Conservation (phyloP, 1,140 invertebrate species). For the Drosophila subobscura region DNA sequence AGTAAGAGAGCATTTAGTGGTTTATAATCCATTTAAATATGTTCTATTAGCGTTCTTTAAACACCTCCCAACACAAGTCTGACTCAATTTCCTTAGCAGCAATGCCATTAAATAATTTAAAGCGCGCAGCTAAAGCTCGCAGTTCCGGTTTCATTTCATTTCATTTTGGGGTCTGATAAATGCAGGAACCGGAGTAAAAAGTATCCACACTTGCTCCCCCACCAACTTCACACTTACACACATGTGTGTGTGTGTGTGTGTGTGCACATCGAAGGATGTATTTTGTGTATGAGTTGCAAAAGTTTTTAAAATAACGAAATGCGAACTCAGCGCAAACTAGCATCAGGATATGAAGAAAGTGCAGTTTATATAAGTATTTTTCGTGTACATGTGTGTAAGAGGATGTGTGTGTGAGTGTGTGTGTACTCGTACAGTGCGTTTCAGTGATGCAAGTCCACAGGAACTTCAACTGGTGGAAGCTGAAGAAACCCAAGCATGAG, state of each 20-base stretch:
- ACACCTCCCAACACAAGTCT: no score
- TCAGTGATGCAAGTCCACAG: no score
- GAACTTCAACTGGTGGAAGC: no score
- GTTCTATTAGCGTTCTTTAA: no score
- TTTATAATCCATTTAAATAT: no score
- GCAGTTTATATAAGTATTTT: slow-evolving; percentile 30
- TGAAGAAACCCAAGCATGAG: no score
- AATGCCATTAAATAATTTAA: no score
- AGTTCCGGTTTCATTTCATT: no score
- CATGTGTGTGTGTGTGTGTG: neutral
- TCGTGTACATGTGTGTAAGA: neutral
- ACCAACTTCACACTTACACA: neutral
- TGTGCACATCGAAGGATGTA: slow-evolving; percentile 17
- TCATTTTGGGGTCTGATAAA: no score
- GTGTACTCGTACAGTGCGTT: neutral
- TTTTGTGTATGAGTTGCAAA: slow-evolving; percentile 48
- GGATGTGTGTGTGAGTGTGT: slow-evolving; percentile 4
- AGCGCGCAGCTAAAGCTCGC: no score
- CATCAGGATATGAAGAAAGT: slow-evolving; percentile 67
- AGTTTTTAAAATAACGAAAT: slow-evolving; percentile 62
- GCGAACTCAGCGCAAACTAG: slow-evolving; percentile 51
- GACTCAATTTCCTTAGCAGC: no score
- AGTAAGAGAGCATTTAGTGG: no score
- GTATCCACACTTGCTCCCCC: slow-evolving; percentile 10
- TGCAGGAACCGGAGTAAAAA: neutral